A percentile compares a stretch with the other conserved stretches of the same genome.
Evolutionary conservation across 2,113 vertebrate species (phyloP).

Genomic region (Rynchops niger): DNA sequence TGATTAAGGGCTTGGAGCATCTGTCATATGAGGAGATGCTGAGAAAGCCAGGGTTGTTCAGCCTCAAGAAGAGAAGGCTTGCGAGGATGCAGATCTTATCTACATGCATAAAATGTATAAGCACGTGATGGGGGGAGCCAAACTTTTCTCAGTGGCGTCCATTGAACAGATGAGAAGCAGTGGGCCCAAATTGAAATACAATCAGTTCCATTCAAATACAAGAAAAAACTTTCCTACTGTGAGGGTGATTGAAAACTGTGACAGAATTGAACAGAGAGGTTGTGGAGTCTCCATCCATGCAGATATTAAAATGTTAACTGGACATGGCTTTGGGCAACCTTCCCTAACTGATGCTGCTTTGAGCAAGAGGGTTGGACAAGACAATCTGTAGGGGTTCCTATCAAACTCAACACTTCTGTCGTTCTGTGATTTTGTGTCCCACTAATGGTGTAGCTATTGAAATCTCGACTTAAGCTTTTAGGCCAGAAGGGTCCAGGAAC

Average conservation of each 20-base stretch:
- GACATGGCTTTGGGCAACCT: background rate
- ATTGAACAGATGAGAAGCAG: background rate
- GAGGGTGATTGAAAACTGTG: background rate
- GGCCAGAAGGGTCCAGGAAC: background rate
- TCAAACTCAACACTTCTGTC: background rate
- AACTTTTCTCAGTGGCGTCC: background rate
- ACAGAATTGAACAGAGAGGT: background rate
- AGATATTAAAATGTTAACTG: background rate
- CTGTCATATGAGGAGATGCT: background rate
- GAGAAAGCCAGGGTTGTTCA: background rate
- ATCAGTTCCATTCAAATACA: background rate
- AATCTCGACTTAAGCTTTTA: background rate
- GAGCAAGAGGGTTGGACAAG: background rate
- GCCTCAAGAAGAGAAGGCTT: background rate
- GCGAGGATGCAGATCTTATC: background rate
- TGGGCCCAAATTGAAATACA: background rate
- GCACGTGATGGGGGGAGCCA: background rate
- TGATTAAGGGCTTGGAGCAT: background rate
- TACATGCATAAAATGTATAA: no score
- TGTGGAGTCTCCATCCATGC: background rate
- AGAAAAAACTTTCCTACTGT: rapidly evolving
- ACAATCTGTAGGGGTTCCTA: no score
- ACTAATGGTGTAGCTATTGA: background rate
- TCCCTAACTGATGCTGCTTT: background rate
- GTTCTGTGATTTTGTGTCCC: background rate